A percentile compares a stretch with the other conserved stretches of the same genome.
Evolutionary conservation across 2,888 invertebrate species (phyloP).

Genomic region (Pollenia angustigena): DNA sequence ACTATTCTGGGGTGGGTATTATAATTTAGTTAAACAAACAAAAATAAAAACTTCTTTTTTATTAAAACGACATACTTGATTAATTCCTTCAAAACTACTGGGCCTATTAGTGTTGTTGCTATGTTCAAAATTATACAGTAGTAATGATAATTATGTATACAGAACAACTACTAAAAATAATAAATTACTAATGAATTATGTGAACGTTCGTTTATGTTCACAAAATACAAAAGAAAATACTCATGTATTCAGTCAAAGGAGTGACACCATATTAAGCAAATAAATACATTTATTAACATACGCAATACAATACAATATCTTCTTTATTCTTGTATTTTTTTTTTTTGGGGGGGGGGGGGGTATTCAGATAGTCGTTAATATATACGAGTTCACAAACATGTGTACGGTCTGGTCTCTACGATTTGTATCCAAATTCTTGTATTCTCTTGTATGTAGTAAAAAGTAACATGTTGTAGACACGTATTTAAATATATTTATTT

Average conservation of each 20-base stretch:
- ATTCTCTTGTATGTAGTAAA: neutral
- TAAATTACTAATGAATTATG: slow-evolving; percentile 81
- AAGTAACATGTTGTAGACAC: slow-evolving; percentile 15
- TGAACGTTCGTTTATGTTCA: slow-evolving; percentile 62
- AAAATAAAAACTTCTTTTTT: too few species aligned
- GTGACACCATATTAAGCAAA: slow-evolving; percentile 65
- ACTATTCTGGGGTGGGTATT: too few species aligned
- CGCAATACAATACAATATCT: neutral
- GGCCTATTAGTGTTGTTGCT: too few species aligned
- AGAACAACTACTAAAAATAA: slow-evolving; percentile 79
- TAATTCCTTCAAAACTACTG: too few species aligned
- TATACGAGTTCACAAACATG: neutral
- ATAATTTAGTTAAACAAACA: too few species aligned
- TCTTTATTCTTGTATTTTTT: neutral
- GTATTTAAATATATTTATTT: slow-evolving; percentile 23
- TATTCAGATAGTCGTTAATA: slow-evolving; percentile 34
- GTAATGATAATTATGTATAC: slow-evolving; percentile 79
- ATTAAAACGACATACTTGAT: too few species aligned
- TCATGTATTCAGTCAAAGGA: slow-evolving; percentile 64
- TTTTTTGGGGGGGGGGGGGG: too few species aligned
- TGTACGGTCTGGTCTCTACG: neutral
- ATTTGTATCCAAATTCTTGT: neutral
- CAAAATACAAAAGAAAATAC: slow-evolving; percentile 54
- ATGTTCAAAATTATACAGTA: slow-evolving; percentile 48
- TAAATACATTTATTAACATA: slow-evolving; percentile 39